Evolutionary conservation across 2,888 invertebrate species (phyloP), one percentile per base, ranked within the genome.

Genomic region (Dryobota labecula): DNA sequence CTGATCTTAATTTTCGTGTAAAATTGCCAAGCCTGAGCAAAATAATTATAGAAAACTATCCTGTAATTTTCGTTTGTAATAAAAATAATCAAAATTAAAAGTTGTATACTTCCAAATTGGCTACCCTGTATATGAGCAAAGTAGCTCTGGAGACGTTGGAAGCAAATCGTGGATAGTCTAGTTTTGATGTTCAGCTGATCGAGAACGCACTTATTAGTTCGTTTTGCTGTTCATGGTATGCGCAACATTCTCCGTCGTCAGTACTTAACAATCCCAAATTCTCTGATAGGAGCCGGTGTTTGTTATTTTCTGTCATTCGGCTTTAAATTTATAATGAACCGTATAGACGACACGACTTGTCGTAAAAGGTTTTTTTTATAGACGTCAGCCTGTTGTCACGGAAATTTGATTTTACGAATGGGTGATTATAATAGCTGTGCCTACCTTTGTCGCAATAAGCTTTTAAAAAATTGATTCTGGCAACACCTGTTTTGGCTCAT

Each of bases 391-490:
- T 89, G 89, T 90, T 91, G 91, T 92, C 89, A 89, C 89, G 90
- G 89, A 91, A 91, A 92, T 92, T 91, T 87, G 89, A 92, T 92
- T 92, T 92, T 89, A 88, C 91, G 90, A 91, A 90, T 91, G 91
- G 90, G 80, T 78, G 89, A 86, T 85, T 91, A 91, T 92, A 91
- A 90, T 91, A 87, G 84, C 82, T 85, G 73, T 64, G 73, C 75
- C 69, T 75, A 84, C 87, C 83, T 86, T 84, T 84, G 68, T 64
- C 60, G 53, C 75, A 74, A 67, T 73, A 73, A 57, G 51, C 54
- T 73, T 74, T 73, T 57, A 77, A 74, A 77, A 73, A 64, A 64
- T 47, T 41, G 24, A 69, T 77, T 76, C 36, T 41, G 67, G 53
- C 11, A 65, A 60, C 54, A 80, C 43, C 64, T 74, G 74, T 45